Evolutionary conservation across 2,888 invertebrate genomes (phyloP).

Genomic region (Eupeodes latifasciatus): DNA sequence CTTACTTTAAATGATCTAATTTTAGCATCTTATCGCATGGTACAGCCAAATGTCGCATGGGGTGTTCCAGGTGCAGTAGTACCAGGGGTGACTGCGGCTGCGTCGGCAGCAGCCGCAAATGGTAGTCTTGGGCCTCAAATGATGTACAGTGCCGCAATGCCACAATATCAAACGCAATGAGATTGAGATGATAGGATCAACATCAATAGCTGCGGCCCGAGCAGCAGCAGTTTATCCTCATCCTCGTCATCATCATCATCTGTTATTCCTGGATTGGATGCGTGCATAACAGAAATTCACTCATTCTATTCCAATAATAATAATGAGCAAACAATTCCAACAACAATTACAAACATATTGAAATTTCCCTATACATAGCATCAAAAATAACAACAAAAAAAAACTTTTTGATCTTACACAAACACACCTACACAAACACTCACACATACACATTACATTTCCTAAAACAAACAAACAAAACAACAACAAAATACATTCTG

Average conservation of each 20-base stretch:
- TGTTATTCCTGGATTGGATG: constrained; percentile 80
- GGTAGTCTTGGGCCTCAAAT: constrained; percentile 87
- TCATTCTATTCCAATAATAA: constrained; percentile 63
- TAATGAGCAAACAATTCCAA: constrained; percentile 63
- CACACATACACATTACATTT: constrained; percentile 53
- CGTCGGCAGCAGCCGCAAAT: constrained; percentile 84
- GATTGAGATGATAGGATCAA: constrained; percentile 80
- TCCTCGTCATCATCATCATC: constrained; percentile 78
- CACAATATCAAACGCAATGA: constrained; percentile 95
- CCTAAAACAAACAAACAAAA: constrained; percentile 35
- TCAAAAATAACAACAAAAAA: constrained; percentile 59
- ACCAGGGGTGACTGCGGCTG: constrained; percentile 85
- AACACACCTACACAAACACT: constrained; percentile 21
- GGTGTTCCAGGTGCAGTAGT: constrained; percentile 85
- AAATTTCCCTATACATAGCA: constrained; percentile 70
- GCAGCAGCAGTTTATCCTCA: constrained; percentile 73
- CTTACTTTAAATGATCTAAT: constrained; percentile 68
- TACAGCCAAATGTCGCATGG: constrained; percentile 86
- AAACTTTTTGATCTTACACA: constrained; percentile 49
- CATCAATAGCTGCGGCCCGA: constrained; percentile 66
- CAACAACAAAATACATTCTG: constrained; percentile 55
- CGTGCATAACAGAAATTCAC: constrained; percentile 78
- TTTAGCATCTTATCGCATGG: constrained; percentile 87
- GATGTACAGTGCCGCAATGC: constrained; percentile 90
- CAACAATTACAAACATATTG: constrained; percentile 61